A percentile compares a stretch with the other conserved stretches of the same genome.
phyloP scores from a whole-genome alignment of 2,888 invertebrate genomes.

The Herminia tarsipennalis region DNA sequence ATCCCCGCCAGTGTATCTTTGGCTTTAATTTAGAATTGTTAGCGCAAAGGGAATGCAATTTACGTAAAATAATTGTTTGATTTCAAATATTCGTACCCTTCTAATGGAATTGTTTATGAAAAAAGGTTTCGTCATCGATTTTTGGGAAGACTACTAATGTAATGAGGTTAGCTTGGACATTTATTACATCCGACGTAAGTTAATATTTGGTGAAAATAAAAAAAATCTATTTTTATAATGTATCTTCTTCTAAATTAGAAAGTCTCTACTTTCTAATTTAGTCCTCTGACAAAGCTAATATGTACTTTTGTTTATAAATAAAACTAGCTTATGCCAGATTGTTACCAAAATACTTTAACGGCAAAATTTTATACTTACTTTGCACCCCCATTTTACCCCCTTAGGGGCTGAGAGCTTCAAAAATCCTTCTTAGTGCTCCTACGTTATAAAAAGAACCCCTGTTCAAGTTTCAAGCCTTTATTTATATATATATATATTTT shows the following conservation, averaged over 20 bases:
- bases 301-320: too few relatives aligned
- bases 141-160: slow-evolving; percentile 41
- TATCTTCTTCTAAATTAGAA: slow-evolving; percentile 5
- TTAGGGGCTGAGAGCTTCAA: too few relatives aligned
- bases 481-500: too few relatives aligned
- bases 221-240: slow-evolving; percentile 11
- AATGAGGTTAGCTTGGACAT: slow-evolving; percentile 42
- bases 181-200: slow-evolving; percentile 28
- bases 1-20: slow-evolving; percentile 70
- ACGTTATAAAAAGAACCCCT: too few relatives aligned
- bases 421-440: too few relatives aligned
- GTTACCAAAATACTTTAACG: too few relatives aligned
- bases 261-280: too few relatives aligned
- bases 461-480: too few relatives aligned
- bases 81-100: slow-evolving; percentile 71
- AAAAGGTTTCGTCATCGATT: slow-evolving; percentile 45
- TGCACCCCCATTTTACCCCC: too few relatives aligned
- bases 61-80: slow-evolving; percentile 84
- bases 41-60: slow-evolving; percentile 83
- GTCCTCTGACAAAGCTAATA: too few relatives aligned
- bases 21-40: slow-evolving; percentile 84
- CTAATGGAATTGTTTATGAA: slow-evolving; percentile 66
- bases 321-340: too few relatives aligned
- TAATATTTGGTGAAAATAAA: slow-evolving; percentile 4
- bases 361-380: too few relatives aligned